Evolutionary conservation across 2,113 vertebrate species (phyloP).

Genomic region (Dipodomys merriami): DNA sequence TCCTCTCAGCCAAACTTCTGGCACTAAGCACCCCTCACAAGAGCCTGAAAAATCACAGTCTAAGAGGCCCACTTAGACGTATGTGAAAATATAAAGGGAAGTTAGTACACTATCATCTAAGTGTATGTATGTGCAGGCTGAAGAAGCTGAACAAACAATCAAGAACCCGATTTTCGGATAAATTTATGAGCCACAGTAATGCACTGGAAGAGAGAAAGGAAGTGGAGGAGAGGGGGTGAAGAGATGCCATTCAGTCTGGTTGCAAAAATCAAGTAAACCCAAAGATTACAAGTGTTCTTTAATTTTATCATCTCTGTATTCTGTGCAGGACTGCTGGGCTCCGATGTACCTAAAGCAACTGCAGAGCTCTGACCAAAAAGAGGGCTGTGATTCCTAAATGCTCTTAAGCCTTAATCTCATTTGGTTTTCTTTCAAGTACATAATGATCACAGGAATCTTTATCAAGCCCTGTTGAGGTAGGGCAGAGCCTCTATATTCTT

Average conservation of each 20-base stretch:
- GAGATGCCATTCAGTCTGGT: neutral
- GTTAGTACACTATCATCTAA: neutral
- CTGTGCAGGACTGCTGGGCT: neutral
- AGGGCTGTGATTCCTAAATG: constrained; percentile 40
- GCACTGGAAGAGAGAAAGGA: neutral
- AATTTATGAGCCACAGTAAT: neutral
- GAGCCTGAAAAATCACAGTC: neutral
- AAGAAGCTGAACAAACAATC: neutral
- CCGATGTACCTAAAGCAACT: constrained; percentile 8
- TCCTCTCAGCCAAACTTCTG: neutral
- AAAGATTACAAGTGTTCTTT: neutral
- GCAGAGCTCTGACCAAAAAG: neutral
- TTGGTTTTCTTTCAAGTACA: constrained; percentile 65
- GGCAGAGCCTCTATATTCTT: neutral
- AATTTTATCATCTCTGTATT: constrained; percentile 55
- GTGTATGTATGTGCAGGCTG: neutral
- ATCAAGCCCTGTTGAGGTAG: neutral
- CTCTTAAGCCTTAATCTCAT: constrained; percentile 69
- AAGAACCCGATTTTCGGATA: neutral
- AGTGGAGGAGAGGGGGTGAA: neutral
- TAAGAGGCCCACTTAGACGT: neutral
- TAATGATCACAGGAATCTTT: constrained; percentile 61
- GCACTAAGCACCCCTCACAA: neutral
- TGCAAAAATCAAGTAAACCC: constrained; percentile 13
- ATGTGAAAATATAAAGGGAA: neutral